Base-by-base conservation (phyloP, 2,113 vertebrate species). In the Cacatua alba region DNA sequence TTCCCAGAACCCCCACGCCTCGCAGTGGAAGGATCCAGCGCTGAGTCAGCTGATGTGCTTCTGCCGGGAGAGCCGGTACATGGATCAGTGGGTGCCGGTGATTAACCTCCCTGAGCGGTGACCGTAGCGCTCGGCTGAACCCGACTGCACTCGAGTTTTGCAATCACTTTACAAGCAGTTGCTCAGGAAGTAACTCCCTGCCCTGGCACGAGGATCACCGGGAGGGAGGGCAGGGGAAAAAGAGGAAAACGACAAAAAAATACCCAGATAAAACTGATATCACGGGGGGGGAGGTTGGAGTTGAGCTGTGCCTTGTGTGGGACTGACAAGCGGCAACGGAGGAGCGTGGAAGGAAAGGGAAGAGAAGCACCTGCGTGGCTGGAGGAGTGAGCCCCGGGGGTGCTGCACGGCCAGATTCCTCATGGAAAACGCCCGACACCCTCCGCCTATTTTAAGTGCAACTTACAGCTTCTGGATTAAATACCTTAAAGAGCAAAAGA, bases 51-150 rank as follows among this genome's bases (percentile, higher is more conserved):
- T 99, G 57, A 99, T 99, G 96, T 97, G 98, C 51, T 99, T 99
- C 97, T 99, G 99, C 98, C 98, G 98, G 95, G 99, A 99, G 97
- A 99, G 99, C 81, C 99, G 99, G n/a, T 99, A 98, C 92, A 95
- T 98, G 98, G 99, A 99, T 88, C 99, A 99, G 97, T 99, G 99
- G 99, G 99, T 99, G 67, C 99, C 99, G 0, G 98, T 99, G 57
- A 99, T 99, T 81, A 99, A 99, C 97, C 98, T 99, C 21, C 99
- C 99, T 0, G 99, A 99, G 92, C 98, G 99, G 97, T 99, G 99
- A 99, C 77, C 28, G 57, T 15, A 35, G 57, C 21, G 21, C 57
- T 59, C 33, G 57, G 33, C 33, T 91, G 84, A 94, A 96, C 96
- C 95, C 68, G 87, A 96, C 96, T 98, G 98, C 98, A 98, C 98